Evolutionary conservation across 2,888 invertebrate genomes (phyloP), one percentile per base, ranked within the genome.

Genomic region (Amphiduros pacificus): DNA sequence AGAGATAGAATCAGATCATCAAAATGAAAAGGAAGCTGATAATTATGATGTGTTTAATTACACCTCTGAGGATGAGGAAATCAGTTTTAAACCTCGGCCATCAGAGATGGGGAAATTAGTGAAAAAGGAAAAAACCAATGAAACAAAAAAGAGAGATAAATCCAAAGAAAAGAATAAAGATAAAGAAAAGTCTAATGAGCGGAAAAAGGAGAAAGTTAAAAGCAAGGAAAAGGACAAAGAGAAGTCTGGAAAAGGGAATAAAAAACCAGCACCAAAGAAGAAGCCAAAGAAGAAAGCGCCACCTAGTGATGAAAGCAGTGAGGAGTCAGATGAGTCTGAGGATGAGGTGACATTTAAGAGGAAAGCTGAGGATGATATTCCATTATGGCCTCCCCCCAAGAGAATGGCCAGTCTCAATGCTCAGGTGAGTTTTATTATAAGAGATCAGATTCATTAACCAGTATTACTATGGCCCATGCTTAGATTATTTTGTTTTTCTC

Each of bases 371-470:
- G 55, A 48, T 24, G 60, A 56, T 49, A 54, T 63, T n/a, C 61
- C 63, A 4, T 41, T 64, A 4, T 65, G 65, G 63, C 63, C 63
- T 3, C 63, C 64, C 20, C 61, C 66, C 11, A 67, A 57, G 40
- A 50, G 70, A 31, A 65, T 70, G 63, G 70, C 70, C 26, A 70
- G 68, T 55, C 63, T 70, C n/a, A 70, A 70, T 62, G 70, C 70
- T n/a, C 58, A 63, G 65, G 70, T 70, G 49, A 50, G 54, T 32
- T 41, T 6, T 9, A 51, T n/a, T n/a, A n/a, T n/a, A n/a, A n/a
- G n/a, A n/a, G n/a, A n/a, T n/a, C n/a, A n/a, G n/a, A n/a, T n/a
- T n/a, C n/a, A n/a, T n/a, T n/a, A n/a, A n/a, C n/a, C n/a, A n/a
- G n/a, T n/a, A n/a, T n/a, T n/a, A n/a, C n/a, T n/a, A n/a, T n/a